Evolutionary conservation across 2,113 vertebrate species (phyloP), one percentile per base, ranked within the genome.

Genomic region (Austrofundulus limnaeus): DNA sequence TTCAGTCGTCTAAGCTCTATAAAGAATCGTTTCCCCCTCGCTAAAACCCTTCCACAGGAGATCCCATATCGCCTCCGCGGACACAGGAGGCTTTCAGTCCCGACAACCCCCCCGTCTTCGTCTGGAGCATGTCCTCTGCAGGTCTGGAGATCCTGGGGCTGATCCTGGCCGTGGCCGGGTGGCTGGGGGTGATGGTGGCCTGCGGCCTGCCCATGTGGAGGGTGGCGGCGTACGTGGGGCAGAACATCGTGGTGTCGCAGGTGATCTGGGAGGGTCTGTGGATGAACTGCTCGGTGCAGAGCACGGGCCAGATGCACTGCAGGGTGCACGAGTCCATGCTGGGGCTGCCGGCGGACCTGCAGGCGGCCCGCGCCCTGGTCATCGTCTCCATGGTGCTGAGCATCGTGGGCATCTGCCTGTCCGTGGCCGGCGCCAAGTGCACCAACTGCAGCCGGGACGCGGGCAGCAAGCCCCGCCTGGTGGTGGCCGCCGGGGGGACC

Each of bases 261-360:
- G 90, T 93, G 53, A 90, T 93, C 78, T 93, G 92, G 92, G 92
- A 93, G 49, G 92, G 92, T 43, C 76, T 93, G 72, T 93, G 92
- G 92, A 93, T 93, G 92, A 90, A 91, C 82, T 93, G 92, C 6
- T 91, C 91, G n/a, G 92, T 93, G 68, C 92, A 93, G 81, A 93
- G 92, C 88, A 93, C 92, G 0, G 92, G 92, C 0, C 92, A 93
- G 86, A 93, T 93, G 91, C 92, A 93, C 89, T 93, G 92, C 80
- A 87, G 60, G 57, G 87, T 93, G 41, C 91, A 92, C 17, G 92
- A 94, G 59, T 93, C 91, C 68, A 88, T 93, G 92, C 82, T 94
- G 64, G 92, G 89, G 25, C 83, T 94, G 5, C 81, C 90, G 0
- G 60, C 68, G 17, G 89, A 92, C 24, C 84, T 94, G 62, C 93